phyloP scores from a whole-genome alignment of 53 echinoderm and acorn worm genomes.

The Stichopus horrens region DNA sequence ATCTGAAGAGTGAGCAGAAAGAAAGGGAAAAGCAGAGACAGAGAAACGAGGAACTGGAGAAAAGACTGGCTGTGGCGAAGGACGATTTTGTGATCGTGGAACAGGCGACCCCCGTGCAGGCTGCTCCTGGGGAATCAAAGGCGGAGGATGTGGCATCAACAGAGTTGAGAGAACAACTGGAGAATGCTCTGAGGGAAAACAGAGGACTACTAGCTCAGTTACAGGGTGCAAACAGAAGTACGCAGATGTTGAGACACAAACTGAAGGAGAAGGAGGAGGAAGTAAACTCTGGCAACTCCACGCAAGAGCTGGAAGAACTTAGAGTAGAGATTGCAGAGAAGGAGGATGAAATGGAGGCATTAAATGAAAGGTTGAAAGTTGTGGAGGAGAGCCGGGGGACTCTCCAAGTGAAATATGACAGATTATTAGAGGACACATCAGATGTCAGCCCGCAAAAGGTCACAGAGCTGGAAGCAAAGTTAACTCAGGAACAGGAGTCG shows the following conservation, averaged over 20 bases:
- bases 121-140: not conserved
- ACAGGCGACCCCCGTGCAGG: not conserved
- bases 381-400: constrained; percentile 58
- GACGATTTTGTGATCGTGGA: constrained; percentile 25
- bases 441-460: constrained; percentile 50
- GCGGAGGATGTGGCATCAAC: not conserved
- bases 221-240: constrained; percentile 42
- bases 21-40: not conserved
- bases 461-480: constrained; percentile 58
- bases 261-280: constrained; percentile 50
- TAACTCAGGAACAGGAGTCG: constrained; percentile 43
- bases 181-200: constrained; percentile 13
- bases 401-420: constrained; percentile 72
- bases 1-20: constrained; percentile 31
- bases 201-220: constrained; percentile 37
- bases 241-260: constrained; percentile 46
- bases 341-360: constrained; percentile 67
- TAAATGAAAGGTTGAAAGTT: constrained; percentile 63
- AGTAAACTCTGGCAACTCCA: constrained; percentile 1
- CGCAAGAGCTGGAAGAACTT: constrained; percentile 62
- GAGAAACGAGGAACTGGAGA: constrained; percentile 26
- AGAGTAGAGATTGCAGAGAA: constrained; percentile 64
- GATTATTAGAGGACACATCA: constrained; percentile 62
- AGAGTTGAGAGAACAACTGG: not conserved
- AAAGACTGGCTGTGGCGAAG: not conserved